Evolutionary conservation across 2,113 vertebrate species (phyloP), one percentile per base, ranked within the genome.

Genomic region (Bos indicus): DNA sequence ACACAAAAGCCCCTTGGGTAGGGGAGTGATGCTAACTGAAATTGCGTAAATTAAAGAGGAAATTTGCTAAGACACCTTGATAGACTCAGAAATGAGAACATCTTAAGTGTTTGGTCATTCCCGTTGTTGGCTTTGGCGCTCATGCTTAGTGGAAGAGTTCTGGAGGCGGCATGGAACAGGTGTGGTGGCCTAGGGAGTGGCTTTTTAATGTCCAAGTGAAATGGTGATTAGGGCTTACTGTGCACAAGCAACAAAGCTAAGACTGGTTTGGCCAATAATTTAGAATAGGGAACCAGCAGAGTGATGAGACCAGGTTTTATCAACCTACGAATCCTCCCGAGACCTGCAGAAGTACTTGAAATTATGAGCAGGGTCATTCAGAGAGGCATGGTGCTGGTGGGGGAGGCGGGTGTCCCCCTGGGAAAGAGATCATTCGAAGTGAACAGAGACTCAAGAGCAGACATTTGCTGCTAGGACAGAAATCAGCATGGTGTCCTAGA

Each of bases 11-110:
- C 81, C 54, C 82, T 59, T 1, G 33, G 91, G 96, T 87, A 92
- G 96, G 86, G 36, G 56, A 95, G 95, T 16, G 83, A 88, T 95
- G 97, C 92, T 56, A 13, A 4, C 48, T 80, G 46, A 95, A 98
- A 98, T 97, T 46, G 21, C 81, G 80, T 80, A 97, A 82, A 97
- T 97, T 94, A 25, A 51, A 95, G 46, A 94, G 86, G 95, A 91
- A 94, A 93, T 94, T 77, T 91, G 95, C 90, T 30, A 62, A 97
- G 95, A 98, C 80, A 90, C 52, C 40, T 93, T 48, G 67, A 88
- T 40, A 78, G 59, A 71, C 36, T 88, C 43, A 52, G 28, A 95
- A 40, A 67, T 40, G 64, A 95, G 54, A 90, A 56, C 12, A 43
- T 3, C 7, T 92, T 59, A 21, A 40, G 23, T 4, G 2, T 26